A percentile compares a stretch with the other conserved stretches of the same genome.
Conservation (phyloP, 2,113 vertebrate species). For the Elachura formosa region DNA sequence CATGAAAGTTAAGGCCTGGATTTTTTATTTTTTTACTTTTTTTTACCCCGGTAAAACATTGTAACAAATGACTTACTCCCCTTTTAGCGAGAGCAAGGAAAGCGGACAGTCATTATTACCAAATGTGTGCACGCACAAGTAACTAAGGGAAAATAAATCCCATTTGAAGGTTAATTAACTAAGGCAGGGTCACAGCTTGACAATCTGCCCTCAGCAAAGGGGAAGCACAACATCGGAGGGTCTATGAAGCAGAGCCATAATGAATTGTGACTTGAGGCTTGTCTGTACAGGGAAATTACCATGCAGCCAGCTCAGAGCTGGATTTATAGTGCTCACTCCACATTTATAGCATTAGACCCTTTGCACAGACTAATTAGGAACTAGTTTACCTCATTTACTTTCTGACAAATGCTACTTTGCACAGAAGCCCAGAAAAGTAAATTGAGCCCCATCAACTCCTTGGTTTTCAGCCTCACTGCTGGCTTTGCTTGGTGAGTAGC, state of each 20-base stretch:
- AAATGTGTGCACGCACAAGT: constrained; percentile 40
- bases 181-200: constrained; percentile 65
- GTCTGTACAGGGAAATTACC: constrained; percentile 26
- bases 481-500: not conserved
- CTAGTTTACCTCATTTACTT: constrained; percentile 42
- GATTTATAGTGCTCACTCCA: constrained; percentile 22
- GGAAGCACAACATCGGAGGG: constrained; percentile 29
- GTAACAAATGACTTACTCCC: constrained; percentile 46
- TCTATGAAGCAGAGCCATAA: constrained; percentile 17
- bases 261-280: constrained; percentile 58
- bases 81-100: not conserved
- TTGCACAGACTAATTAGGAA: constrained; percentile 30
- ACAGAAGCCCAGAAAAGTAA: not conserved
- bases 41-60: constrained; percentile 28
- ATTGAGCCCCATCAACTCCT: not conserved
- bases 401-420: not conserved
- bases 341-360: constrained; percentile 22
- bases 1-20: constrained; percentile 15
- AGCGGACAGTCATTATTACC: constrained; percentile 47
- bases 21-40: not conserved
- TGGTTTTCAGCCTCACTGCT: not conserved
- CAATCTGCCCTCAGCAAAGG: constrained; percentile 63
- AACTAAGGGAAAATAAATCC: constrained; percentile 67
- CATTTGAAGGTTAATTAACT: constrained; percentile 67
- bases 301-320: accelerated